Base-by-base conservation (phyloP, 2,113 vertebrate species). In the Maccullochella peelii region DNA sequence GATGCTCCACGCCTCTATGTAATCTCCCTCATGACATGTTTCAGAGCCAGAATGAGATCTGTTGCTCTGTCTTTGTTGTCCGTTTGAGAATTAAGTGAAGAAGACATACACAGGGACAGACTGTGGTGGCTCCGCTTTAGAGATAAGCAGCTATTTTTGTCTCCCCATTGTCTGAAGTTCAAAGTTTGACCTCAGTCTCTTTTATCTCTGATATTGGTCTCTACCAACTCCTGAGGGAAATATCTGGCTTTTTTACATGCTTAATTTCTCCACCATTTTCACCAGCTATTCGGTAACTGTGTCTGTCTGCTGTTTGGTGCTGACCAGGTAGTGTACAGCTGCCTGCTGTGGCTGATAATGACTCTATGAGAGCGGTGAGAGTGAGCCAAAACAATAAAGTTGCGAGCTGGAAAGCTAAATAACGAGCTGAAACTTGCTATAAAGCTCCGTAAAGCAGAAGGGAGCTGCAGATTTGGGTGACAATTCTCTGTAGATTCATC, bases 171-270 rank as follows among this genome's bases (percentile, higher is more conserved):
- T 58, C 69, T 16, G 23, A 15, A 61, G 49, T 52, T 33, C 9
- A 73, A 78, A 73, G 38, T 71, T 73, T 74, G 83, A 80, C 76
- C 96, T 96, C 87, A 98, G n/a, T 42, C 42, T 42, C 42, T 42
- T 42, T 42, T 12, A 42, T 10, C 42, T 42, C 10, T 42, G 62
- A 42, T 42, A 8, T 42, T 65, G 36, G 38, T 18, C 63, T 67
- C 40, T 16, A 66, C 38, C 3, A 20, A 44, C n/a, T 42, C 36
- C 33, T 63, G 61, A 40, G 61, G 36, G 36, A n/a, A 40, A 23
- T 42, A n/a, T 12, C 36, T 40, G 61, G 9, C 20, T 63, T 8
- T 67, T 67, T 47, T 67, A 18, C 7, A 14, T 47, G 14, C 6
- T 2, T 47, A 18, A 67, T 47, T 7, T 42, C 42, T 18, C 27